Evolutionary conservation across 2,888 invertebrate species (phyloP), one percentile per base, ranked within the genome.

Genomic region (Aradus depressus): DNA sequence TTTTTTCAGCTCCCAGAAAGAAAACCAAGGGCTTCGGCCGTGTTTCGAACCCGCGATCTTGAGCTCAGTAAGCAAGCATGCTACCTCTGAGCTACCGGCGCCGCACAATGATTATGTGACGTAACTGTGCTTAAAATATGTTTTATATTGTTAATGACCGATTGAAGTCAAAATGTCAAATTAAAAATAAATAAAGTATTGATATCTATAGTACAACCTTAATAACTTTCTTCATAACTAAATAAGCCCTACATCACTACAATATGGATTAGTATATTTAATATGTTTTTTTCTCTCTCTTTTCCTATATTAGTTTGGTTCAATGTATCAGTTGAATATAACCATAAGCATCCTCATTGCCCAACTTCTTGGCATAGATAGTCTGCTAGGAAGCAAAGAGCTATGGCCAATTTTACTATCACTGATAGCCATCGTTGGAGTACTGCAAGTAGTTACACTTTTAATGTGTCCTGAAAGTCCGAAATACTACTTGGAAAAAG

Each of bases 401-500:
- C 18, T 50, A 2, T 55, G 55, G 55, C 52, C 52, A 1, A 1
- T 52, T 1, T 22, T 55, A 8, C 18, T 50, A 1, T 43, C 35
- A 12, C 19, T 55, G 6, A 39, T 52, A 8, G 12, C 35, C 5
- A 14, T 50, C 2, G 43, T 51, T 16, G 55, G 44, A 8, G 32
- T 50, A 2, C 50, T 44, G 4, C 55, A 55, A 23, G 37, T 52
- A 4, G 34, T 55, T n/a, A 44, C 16, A 1, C 26, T 55, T 32
- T 1, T 52, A 2, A 16, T 44, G 14, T 50, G 38, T 5, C 55
- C 55, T 3, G 55, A 55, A 31, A 55, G 52, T n/a, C 55, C 55
- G 4, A 55, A 55, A 41, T 55, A 37, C 25, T 21, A 45, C 12
- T 32, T 55, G 10, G 52, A 55, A 41, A 50, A 63, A 50, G 64